A percentile compares a stretch with the other conserved stretches of the same genome.
Evolutionary conservation across 2,888 invertebrate genomes (phyloP).

Genomic region (Eilema depressum): DNA sequence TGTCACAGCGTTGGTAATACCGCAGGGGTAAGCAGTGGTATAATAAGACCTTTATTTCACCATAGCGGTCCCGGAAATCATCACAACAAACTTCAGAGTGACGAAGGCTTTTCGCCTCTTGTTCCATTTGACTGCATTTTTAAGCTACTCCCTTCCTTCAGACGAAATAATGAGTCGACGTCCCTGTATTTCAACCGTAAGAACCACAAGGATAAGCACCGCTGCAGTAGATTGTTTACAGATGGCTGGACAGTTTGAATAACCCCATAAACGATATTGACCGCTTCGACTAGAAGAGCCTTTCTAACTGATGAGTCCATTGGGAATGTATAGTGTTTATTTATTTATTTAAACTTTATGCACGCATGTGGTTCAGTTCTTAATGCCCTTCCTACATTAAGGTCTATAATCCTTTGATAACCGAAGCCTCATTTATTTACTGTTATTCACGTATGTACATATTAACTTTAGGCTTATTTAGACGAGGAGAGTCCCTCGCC

Average conservation of each 20-base stretch:
- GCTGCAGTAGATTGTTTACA: neutral
- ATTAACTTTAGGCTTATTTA: too few species aligned
- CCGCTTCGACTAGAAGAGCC: neutral
- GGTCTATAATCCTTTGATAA: too few species aligned
- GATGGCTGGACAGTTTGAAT: neutral
- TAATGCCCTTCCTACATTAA: too few species aligned
- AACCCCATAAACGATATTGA: neutral
- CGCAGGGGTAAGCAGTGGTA: neutral
- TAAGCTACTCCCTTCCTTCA: neutral
- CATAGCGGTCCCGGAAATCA: neutral
- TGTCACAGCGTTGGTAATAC: neutral
- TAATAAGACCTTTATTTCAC: neutral
- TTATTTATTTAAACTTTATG: too few species aligned
- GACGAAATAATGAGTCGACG: slow-evolving; percentile 3
- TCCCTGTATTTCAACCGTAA: slow-evolving; percentile 7
- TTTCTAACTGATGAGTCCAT: neutral
- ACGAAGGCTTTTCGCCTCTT: neutral
- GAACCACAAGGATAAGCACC: slow-evolving; percentile 3
- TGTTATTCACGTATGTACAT: too few species aligned
- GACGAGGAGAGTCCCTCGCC: too few species aligned
- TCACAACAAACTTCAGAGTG: neutral
- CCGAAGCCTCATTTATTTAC: too few species aligned
- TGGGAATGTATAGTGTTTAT: neutral
- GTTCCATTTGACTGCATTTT: neutral
- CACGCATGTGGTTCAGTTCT: too few species aligned